Percentiles rank a stretch among this genome's conserved stretches.
Evolutionary conservation across 1,140 invertebrate species (phyloP).

Genomic region (Sycophaga agraensis): DNA sequence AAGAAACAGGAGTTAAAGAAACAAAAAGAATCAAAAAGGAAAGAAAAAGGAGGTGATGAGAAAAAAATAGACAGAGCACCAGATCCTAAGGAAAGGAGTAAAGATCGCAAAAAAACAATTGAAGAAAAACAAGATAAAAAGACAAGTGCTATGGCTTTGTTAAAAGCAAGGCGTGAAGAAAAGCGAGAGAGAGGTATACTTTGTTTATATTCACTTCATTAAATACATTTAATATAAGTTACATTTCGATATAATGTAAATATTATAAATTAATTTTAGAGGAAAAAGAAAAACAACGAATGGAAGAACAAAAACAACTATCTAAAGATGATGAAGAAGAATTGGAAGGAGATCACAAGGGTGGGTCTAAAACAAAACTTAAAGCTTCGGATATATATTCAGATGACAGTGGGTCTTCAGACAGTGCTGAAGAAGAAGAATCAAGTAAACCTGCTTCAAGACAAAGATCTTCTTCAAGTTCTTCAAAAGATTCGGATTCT

Average conservation of each 20-base stretch:
- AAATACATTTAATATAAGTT: no score
- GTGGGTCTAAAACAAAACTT: conserved; percentile 66
- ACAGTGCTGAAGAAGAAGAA: conserved; percentile 69
- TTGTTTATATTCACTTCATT: neutral
- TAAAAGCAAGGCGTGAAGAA: conserved; percentile 88
- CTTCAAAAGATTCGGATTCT: conserved; percentile 60
- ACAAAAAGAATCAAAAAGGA: conserved; percentile 63
- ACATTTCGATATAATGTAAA: neutral
- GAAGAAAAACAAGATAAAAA: conserved; percentile 87
- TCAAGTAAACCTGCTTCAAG: conserved; percentile 50
- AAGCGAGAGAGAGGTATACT: conserved; percentile 66
- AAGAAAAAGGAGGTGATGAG: conserved; percentile 59
- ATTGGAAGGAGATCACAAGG: conserved; percentile 58
- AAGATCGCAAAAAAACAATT: conserved; percentile 89
- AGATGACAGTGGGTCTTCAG: conserved; percentile 78
- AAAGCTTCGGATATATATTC: conserved; percentile 96
- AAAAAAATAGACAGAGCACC: conserved; percentile 60
- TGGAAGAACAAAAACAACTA: conserved; percentile 60
- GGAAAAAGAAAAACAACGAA: conserved; percentile 63
- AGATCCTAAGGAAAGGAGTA: conserved; percentile 77
- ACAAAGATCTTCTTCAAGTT: conserved; percentile 58
- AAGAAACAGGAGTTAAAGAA: conserved; percentile 79
- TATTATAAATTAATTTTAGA: conserved; percentile 41
- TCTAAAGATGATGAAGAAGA: conserved; percentile 62
- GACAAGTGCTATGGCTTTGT: conserved; percentile 85